Evolutionary conservation across 2,797 vertebrate genomes (phyloP).

Genomic region (Phataginus tetradactyla): DNA sequence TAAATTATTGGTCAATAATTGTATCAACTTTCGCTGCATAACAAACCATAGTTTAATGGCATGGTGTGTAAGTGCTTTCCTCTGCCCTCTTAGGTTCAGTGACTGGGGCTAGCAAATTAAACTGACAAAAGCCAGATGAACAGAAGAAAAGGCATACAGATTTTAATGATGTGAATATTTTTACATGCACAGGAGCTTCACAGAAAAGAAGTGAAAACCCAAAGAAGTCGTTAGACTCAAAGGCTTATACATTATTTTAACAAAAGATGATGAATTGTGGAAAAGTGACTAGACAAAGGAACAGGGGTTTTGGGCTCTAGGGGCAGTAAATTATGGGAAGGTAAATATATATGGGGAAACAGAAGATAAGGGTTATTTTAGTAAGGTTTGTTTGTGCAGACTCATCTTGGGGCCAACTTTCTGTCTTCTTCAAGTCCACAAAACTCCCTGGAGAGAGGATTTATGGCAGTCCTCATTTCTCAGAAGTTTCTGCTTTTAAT

Average conservation of each 20-base stretch:
- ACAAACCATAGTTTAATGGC: neutral
- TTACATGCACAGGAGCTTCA: neutral
- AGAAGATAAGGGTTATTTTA: neutral
- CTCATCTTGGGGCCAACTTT: neutral
- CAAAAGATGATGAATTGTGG: neutral
- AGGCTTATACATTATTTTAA: neutral
- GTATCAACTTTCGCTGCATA: neutral
- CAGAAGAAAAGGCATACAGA: neutral
- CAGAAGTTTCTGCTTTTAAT: slow-evolving; percentile 24
- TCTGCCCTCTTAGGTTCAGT: neutral
- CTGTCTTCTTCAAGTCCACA: neutral
- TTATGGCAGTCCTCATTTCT: neutral
- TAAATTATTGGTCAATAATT: neutral
- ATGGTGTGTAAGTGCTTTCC: neutral
- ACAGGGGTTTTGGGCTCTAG: neutral
- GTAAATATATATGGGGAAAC: neutral
- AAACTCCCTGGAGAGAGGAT: neutral
- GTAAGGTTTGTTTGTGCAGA: neutral
- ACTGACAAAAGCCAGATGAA: neutral
- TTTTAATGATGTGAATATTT: neutral
- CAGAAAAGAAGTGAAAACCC: neutral
- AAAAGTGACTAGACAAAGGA: neutral
- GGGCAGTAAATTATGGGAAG: neutral
- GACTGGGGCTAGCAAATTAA: neutral
- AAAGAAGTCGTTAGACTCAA: neutral